phyloP scores from a whole-genome alignment of 2,113 vertebrate genomes.

The Halichoeres trimaculatus region DNA sequence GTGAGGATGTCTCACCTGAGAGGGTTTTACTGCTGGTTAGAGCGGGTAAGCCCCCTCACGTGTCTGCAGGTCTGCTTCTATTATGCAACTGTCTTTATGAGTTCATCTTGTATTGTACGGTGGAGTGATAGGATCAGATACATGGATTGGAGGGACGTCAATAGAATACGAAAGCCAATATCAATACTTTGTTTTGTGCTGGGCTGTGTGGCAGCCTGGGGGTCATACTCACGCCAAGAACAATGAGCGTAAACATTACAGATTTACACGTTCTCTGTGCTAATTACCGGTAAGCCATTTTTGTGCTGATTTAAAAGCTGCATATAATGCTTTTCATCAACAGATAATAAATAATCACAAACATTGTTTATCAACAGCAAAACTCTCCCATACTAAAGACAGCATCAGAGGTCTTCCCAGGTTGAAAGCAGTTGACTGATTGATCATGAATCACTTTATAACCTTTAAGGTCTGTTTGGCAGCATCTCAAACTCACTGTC shows the following conservation, averaged over 20 bases:
- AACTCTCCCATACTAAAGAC: neutral
- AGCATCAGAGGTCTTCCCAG: neutral
- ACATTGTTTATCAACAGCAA: too few relatives aligned
- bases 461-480: conserved; percentile 56
- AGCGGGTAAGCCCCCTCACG: conserved; percentile 31
- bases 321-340: too few relatives aligned
- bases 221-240: too few relatives aligned
- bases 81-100: conserved; percentile 52
- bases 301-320: too few relatives aligned
- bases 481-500: conserved; percentile 38
- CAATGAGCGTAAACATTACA: too few relatives aligned
- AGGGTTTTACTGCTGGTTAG: conserved; percentile 10
- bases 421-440: conserved; percentile 29
- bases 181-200: neutral
- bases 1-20: conserved; percentile 10
- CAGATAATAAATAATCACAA: too few relatives aligned
- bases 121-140: conserved; percentile 46
- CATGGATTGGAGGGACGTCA: neutral
- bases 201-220: too few relatives aligned
- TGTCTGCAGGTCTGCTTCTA: conserved; percentile 4
- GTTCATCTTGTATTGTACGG: conserved; percentile 23
- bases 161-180: neutral
- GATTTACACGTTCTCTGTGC: too few relatives aligned
- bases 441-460: conserved; percentile 29
- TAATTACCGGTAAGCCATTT: too few relatives aligned